Conservation (phyloP, 2,797 vertebrate species). For the Notolepis coatsorum region DNA sequence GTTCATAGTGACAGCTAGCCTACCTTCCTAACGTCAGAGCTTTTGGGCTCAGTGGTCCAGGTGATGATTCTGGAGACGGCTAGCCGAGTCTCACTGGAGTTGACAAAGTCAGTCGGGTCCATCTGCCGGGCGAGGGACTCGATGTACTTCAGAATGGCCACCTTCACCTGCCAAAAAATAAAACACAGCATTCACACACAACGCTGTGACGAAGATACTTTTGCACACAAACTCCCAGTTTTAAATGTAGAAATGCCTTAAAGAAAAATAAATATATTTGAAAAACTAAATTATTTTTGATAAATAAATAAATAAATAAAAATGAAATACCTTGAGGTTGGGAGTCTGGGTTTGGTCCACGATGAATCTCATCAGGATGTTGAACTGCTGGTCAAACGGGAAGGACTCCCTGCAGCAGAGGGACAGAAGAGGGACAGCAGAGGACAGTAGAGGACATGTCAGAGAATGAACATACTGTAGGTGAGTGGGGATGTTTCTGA, state of each 20-base stretch:
- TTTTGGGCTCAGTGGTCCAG: slow-evolving; percentile 95
- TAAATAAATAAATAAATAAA: no score
- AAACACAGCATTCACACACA: neutral
- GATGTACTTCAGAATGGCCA: slow-evolving; percentile 92
- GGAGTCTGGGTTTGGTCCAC: slow-evolving; percentile 94
- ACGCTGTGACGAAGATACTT: no score
- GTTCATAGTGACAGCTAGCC: neutral
- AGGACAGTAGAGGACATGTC: neutral
- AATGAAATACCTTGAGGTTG: slow-evolving; percentile 87
- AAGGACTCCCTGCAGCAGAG: slow-evolving; percentile 86
- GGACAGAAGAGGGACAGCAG: slow-evolving; percentile 7
- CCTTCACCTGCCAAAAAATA: slow-evolving; percentile 90
- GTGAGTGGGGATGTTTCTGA: neutral
- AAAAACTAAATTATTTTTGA: neutral
- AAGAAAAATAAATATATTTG: neutral
- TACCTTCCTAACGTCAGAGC: slow-evolving; percentile 93
- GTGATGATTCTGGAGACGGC: slow-evolving; percentile 93
- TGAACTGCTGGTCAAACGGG: slow-evolving; percentile 93
- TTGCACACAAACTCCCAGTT: no score
- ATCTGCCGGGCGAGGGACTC: slow-evolving; percentile 90
- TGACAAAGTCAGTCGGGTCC: slow-evolving; percentile 91
- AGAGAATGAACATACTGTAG: neutral
- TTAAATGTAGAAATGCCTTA: neutral
- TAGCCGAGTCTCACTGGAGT: slow-evolving; percentile 91
- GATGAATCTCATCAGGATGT: slow-evolving; percentile 94